Evolutionary conservation across 2,888 invertebrate genomes (phyloP).

Genomic region (Tachystola acroxantha): DNA sequence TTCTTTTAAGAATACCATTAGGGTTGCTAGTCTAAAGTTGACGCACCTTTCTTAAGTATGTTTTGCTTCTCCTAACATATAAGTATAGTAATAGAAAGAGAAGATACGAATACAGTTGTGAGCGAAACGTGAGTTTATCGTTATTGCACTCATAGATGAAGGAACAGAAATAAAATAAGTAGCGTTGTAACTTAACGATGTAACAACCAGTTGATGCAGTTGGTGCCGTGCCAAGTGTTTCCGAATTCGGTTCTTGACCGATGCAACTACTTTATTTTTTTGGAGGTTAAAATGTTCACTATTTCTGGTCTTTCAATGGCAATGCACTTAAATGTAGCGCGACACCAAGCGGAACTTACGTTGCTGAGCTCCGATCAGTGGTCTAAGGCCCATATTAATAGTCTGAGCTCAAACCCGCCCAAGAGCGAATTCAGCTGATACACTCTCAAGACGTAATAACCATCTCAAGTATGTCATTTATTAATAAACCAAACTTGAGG

Average conservation of each 20-base stretch:
- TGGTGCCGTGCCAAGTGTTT: conserved; percentile 12
- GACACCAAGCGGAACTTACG: too few relatives aligned
- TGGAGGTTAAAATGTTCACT: too few relatives aligned
- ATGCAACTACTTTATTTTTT: conserved; percentile 9
- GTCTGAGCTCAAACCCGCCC: too few relatives aligned
- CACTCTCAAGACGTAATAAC: too few relatives aligned
- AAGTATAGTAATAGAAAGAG: neutral
- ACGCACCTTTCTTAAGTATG: neutral
- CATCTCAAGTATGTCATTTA: too few relatives aligned
- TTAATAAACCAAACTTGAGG: too few relatives aligned
- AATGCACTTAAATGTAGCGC: too few relatives aligned
- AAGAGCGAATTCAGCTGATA: too few relatives aligned
- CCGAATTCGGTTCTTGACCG: conserved; percentile 6
- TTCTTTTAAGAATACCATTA: conserved; percentile 6
- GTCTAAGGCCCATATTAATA: too few relatives aligned
- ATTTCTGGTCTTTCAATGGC: too few relatives aligned
- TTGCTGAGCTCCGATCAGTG: too few relatives aligned
- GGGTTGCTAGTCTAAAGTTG: neutral
- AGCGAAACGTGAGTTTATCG: neutral
- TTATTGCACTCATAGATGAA: neutral
- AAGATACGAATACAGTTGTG: too few relatives aligned
- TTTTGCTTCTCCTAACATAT: neutral
- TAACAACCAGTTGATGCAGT: conserved; percentile 13
- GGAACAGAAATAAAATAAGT: conserved; percentile 8
- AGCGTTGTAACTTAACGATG: conserved; percentile 7